phyloP scores from a whole-genome alignment of 2,797 vertebrate genomes.

The Pseudochirops corinnae region DNA sequence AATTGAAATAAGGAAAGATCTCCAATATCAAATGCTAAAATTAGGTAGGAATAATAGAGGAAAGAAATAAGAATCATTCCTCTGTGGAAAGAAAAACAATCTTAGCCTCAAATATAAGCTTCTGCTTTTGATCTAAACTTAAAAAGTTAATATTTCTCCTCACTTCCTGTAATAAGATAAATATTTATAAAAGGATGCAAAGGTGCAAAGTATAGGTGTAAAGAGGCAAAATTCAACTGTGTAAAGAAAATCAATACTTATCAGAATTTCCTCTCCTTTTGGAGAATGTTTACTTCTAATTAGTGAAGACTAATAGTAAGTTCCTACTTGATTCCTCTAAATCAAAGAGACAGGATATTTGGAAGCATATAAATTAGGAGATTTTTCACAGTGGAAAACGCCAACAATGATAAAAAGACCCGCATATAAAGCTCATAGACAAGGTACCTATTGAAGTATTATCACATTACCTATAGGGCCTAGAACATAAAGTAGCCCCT shows the following conservation, averaged over 20 bases:
- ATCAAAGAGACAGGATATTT: background rate
- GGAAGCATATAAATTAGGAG: background rate
- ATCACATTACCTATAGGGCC: background rate
- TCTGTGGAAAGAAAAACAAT: background rate
- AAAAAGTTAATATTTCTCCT: background rate
- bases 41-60: background rate
- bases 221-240: background rate
- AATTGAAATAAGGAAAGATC: background rate
- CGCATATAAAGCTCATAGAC: background rate
- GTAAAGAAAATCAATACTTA: background rate
- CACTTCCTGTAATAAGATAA: background rate
- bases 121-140: background rate
- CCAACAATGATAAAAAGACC: background rate
- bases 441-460: background rate
- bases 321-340: background rate
- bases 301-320: background rate
- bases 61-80: background rate
- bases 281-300: background rate
- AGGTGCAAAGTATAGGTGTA: background rate
- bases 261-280: background rate
- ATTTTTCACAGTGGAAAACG: background rate
- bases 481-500: background rate
- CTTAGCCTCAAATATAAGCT: background rate
- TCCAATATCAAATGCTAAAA: background rate
- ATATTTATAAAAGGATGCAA: background rate